Conservation (phyloP, 2,113 vertebrate genomes). For the Rhodinocichla rosea region DNA sequence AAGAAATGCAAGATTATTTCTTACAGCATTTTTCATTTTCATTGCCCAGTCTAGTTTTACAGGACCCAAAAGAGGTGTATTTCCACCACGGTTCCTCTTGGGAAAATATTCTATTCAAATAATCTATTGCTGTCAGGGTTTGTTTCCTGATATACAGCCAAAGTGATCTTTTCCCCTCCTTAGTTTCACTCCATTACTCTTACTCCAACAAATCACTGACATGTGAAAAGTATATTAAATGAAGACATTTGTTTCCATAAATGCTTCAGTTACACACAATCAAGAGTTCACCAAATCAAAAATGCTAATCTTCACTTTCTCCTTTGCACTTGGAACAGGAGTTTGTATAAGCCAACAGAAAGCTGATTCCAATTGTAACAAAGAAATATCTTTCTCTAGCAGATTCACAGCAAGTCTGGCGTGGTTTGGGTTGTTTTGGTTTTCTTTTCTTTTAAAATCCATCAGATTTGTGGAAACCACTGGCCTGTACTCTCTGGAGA, state of each 20-base stretch:
- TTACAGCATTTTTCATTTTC: constrained; percentile 10
- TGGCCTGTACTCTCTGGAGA: not conserved
- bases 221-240: not conserved
- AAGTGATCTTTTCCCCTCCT: not conserved
- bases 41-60: constrained; percentile 25
- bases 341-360: not conserved
- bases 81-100: not conserved
- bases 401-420: not conserved
- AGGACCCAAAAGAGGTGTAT: not conserved
- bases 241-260: not conserved
- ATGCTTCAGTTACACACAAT: not conserved
- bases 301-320: not conserved
- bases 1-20: constrained; percentile 23
- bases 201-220: not conserved
- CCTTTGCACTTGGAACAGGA: not conserved
- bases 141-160: not conserved
- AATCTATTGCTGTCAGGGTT: not conserved
- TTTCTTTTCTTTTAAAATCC: not conserved
- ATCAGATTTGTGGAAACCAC: not conserved
- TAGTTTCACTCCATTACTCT: constrained; percentile 9
- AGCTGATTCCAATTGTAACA: not conserved
- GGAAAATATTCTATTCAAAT: not conserved
- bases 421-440: not conserved
- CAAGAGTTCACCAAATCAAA: not conserved
- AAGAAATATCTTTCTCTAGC: not conserved